A percentile compares a stretch with the other conserved stretches of the same genome.
Conservation (phyloP, 2,888 invertebrate genomes). For the Rotaria sp. region DNA sequence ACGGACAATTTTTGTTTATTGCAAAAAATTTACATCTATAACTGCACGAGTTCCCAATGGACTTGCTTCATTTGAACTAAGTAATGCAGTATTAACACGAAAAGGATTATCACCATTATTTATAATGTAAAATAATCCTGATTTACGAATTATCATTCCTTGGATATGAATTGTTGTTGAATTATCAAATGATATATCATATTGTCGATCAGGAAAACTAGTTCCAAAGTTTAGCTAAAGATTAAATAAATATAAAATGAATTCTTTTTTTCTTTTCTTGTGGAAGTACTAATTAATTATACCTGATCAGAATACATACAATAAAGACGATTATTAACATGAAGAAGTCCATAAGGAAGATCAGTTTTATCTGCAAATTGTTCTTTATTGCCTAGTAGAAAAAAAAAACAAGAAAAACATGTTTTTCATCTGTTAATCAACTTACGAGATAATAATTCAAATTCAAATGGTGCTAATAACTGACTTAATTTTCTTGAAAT, state of each 20-base stretch:
- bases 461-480: conserved; percentile 18
- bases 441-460: conserved; percentile 10
- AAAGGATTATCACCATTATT: conserved; percentile 5
- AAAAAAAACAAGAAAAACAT: neutral
- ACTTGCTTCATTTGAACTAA: neutral
- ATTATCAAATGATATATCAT: neutral
- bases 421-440: neutral
- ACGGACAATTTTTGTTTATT: no score
- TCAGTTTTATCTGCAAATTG: neutral
- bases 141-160: neutral
- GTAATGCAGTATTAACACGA: conserved; percentile 14
- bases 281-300: no score
- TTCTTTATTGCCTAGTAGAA: neutral
- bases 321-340: conserved; percentile 6
- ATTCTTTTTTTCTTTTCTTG: no score
- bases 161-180: neutral
- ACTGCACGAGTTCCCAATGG: neutral
- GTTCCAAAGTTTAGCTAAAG: neutral
- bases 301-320: neutral
- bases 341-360: neutral
- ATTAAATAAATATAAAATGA: neutral
- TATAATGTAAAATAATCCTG: neutral
- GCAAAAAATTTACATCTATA: neutral
- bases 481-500: neutral
- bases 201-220: neutral